These are phyloP conservation scores for Apteryx mantelli DNA, from an alignment of 2,113 vertebrate genomes.

Conservation along the genomic window DNA sequence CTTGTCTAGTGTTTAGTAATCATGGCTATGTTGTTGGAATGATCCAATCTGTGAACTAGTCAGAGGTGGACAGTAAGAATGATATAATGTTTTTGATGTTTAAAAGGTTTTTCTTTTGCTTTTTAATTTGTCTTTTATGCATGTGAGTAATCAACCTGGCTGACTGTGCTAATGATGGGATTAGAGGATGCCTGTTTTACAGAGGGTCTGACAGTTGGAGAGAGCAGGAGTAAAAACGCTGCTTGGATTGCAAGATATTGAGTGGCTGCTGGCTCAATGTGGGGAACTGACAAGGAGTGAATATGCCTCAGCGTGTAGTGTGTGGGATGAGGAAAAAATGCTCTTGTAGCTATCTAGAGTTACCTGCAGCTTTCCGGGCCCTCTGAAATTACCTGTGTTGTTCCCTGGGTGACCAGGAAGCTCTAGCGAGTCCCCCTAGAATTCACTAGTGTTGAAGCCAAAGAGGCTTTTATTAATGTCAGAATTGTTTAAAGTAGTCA, in stretches of 20 bases:
- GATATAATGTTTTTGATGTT: not conserved
- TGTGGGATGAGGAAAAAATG: not conserved
- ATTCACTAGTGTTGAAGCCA: not conserved
- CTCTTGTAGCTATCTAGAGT: not conserved
- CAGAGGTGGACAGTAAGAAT: not conserved
- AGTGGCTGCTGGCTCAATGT: not conserved
- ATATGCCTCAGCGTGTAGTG: rapidly evolving
- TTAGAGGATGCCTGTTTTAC: not conserved
- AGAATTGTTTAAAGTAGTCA: not conserved
- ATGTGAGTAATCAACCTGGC: not conserved
- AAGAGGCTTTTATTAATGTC: not conserved
- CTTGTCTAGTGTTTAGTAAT: not conserved
- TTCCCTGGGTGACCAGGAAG: not conserved
- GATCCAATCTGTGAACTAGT: not conserved
- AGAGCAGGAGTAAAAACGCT: not conserved
- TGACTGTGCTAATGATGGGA: not conserved
- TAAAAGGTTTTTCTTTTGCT: not conserved
- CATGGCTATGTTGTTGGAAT: not conserved
- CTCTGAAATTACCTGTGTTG: rapidly evolving
- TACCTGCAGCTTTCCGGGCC: not conserved
- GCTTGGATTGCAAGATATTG: not conserved
- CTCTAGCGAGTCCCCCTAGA: not conserved
- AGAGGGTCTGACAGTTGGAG: not conserved
- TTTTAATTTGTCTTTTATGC: not conserved
- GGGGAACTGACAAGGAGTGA: rapidly evolving